Evolutionary conservation across 2,113 vertebrate genomes (phyloP), one percentile per base, ranked within the genome.

Genomic region (Eretmodus cyanostictus): DNA sequence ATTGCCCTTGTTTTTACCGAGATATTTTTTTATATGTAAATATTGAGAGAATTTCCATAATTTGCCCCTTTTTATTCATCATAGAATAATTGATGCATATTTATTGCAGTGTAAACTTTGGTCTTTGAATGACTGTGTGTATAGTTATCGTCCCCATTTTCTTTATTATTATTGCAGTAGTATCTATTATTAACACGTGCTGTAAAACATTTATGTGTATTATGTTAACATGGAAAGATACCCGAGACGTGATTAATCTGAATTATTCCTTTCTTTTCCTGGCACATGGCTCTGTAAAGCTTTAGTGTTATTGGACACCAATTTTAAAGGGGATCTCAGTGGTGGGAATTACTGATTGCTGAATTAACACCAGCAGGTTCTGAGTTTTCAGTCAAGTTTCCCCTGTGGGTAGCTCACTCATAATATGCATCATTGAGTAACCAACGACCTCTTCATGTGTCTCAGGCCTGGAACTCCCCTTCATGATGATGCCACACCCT

Each of bases 401-500:
- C 91, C 90, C 83, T 82, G 89, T 91, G 92, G 90, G 59, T 88
- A 84, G 90, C 79, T 86, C 79, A 88, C 87, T 90, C 90, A 91
- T 93, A 82, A 90, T 84, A 91, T 73, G 93, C 90, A 87, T 93
- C 92, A 82, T 94, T 95, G 94, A 94, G 91, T 95, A 94, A 95
- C 91, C 91, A 90, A 93, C 85, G 86, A 87, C 82, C 89, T 95
- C 85, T 93, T 90, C 85, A 81, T 91, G 86, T 61, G 66, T 86
- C 86, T 79, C 92, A 99, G 99, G 99, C 92, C 93, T 99, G 97
- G 99, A 99, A 95, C 98, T 99, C 93, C 99, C 99, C 92, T 99
- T 99, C 94, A 99, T 99, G 99, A 99, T 99, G 99, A 99, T 99
- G 99, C 98, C 99, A 91, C 99, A 99, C 94, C 99, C 98, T 1